phyloP scores from a whole-genome alignment of 2,797 vertebrate genomes.

The Thaleichthys pacificus region DNA sequence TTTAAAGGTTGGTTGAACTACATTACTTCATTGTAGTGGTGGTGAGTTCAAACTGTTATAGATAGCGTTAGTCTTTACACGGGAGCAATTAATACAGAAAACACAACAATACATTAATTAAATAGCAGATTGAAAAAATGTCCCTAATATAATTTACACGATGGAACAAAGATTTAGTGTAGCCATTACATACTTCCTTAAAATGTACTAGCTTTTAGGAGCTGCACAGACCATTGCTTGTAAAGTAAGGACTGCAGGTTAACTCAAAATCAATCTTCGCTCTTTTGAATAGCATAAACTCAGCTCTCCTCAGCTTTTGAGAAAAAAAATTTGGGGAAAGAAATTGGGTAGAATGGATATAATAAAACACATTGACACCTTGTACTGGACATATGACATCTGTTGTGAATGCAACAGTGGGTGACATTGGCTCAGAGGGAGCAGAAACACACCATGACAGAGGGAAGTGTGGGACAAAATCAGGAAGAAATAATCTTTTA shows the following conservation, averaged over 20 bases:
- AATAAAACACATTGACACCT: not conserved
- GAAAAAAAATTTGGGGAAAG: not conserved
- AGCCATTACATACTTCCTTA: not conserved
- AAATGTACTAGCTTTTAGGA: not conserved
- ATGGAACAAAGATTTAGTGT: not conserved
- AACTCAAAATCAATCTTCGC: not conserved
- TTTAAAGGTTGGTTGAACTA: not conserved
- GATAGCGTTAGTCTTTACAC: not conserved
- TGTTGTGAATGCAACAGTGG: constrained; percentile 18
- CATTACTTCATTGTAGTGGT: not conserved
- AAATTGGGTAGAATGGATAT: not conserved
- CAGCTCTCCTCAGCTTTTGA: not conserved
- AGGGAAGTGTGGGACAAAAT: constrained; percentile 42
- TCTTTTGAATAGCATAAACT: not conserved
- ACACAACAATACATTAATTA: no score
- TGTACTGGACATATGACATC: not conserved
- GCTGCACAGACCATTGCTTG: not conserved
- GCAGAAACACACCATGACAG: constrained; percentile 12
- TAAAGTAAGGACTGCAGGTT: not conserved
- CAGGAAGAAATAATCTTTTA: constrained; percentile 1
- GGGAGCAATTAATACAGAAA: not conserved
- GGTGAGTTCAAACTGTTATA: not conserved
- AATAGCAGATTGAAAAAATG: not conserved
- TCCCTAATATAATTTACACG: not conserved
- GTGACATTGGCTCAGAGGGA: constrained; percentile 33